phyloP scores from a whole-genome alignment of 1,140 invertebrate species.

The Nephotettix cincticeps region DNA sequence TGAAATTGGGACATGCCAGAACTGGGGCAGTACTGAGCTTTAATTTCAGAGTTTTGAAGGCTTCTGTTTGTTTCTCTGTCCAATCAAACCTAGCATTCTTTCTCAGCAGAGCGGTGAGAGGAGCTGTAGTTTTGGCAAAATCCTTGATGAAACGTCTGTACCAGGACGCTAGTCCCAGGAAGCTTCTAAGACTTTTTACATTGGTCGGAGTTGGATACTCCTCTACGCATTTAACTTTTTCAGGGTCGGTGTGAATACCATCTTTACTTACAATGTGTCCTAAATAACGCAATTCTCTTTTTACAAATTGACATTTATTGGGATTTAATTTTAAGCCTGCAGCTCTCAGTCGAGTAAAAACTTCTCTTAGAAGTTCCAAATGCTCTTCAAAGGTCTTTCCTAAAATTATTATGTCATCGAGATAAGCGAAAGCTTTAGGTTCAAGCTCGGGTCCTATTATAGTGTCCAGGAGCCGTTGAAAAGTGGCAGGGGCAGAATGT shows the following conservation, averaged over 20 bases:
- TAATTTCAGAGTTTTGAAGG: no score
- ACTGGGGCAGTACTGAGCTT: no score
- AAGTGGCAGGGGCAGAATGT: slow-evolving; percentile 40
- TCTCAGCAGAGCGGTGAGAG: neutral
- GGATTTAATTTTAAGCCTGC: slow-evolving; percentile 41
- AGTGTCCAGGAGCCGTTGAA: slow-evolving; percentile 41
- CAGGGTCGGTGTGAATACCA: neutral
- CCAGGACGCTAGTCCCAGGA: neutral
- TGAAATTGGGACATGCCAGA: no score
- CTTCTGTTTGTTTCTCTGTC: no score
- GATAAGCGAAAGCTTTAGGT: slow-evolving; percentile 32
- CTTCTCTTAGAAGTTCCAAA: slow-evolving; percentile 32
- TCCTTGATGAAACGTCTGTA: neutral
- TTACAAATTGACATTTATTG: slow-evolving; percentile 46
- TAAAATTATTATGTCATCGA: slow-evolving; percentile 43
- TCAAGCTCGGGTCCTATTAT: slow-evolving; percentile 26
- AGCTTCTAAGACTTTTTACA: neutral
- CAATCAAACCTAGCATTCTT: neutral
- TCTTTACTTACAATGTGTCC: neutral
- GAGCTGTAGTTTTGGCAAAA: neutral
- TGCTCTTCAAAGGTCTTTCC: slow-evolving; percentile 38
- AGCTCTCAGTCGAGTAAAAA: slow-evolving; percentile 36
- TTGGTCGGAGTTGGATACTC: neutral
- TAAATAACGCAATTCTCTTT: neutral
- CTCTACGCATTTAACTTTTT: neutral